A percentile compares a stretch with the other conserved stretches of the same genome.
phyloP scores from a whole-genome alignment of 2,888 invertebrate genomes.

The Agapostemon virescens region DNA sequence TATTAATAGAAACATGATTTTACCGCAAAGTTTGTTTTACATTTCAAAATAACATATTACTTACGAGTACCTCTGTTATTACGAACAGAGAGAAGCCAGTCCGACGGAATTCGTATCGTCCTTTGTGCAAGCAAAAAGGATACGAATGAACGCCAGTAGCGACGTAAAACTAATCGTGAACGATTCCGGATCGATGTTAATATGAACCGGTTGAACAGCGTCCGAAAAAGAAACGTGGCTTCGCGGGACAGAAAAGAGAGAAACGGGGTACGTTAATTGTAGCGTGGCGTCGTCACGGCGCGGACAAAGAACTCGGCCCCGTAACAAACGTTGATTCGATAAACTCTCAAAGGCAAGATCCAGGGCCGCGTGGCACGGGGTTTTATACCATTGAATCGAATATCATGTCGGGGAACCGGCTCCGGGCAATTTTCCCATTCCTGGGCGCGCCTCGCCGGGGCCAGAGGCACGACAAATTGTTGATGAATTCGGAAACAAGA shows the following conservation, averaged over 20 bases:
- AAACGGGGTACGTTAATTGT: conserved; percentile 57
- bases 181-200: not conserved
- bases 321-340: conserved; percentile 63
- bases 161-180: not conserved
- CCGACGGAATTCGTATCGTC: not conserved
- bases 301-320: conserved; percentile 11
- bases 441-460: not conserved
- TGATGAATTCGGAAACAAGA: conserved; percentile 47
- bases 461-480: conserved; percentile 39
- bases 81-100: not conserved
- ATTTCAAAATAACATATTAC: too few species aligned
- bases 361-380: conserved; percentile 17
- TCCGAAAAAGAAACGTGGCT: not conserved
- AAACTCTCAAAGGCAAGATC: conserved; percentile 62
- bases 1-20: too few species aligned
- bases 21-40: too few species aligned
- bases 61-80: too few species aligned
- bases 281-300: conserved; percentile 15
- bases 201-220: not conserved
- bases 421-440: conserved; percentile 36
- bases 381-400: conserved; percentile 60
- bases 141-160: not conserved
- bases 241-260: not conserved
- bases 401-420: conserved; percentile 42
- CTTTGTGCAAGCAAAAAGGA: not conserved